Evolutionary conservation across 37 sponge, comb jelly and placozoan species (phyloP).

Genomic region (Bolinopsis microptera): DNA sequence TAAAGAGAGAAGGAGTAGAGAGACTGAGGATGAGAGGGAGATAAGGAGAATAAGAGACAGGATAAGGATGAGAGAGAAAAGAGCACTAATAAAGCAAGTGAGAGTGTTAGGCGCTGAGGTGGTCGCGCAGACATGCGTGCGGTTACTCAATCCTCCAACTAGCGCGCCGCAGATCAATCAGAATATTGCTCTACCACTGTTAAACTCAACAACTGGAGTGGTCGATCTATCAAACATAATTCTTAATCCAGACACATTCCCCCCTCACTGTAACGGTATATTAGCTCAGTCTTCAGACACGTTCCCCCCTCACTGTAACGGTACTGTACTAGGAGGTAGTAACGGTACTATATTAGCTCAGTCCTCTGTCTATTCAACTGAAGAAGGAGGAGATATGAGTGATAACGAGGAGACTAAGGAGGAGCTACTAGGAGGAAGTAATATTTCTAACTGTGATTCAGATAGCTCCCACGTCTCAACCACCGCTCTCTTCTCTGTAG

Average conservation of each 20-base stretch:
- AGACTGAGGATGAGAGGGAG: slow-evolving; percentile 44
- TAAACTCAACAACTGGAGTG: background rate
- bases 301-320: background rate
- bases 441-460: background rate
- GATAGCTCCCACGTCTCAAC: background rate
- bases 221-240: background rate
- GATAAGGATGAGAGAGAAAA: slow-evolving; percentile 52
- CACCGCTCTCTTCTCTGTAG: slow-evolving; percentile 7
- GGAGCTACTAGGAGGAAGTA: background rate
- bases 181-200: background rate
- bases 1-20: background rate
- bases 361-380: background rate
- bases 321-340: background rate
- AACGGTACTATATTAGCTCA: background rate
- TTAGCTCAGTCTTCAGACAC: background rate
- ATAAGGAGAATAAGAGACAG: slow-evolving; percentile 34
- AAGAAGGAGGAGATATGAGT: background rate
- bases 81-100: slow-evolving; percentile 51
- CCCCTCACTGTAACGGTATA: background rate
- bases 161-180: background rate
- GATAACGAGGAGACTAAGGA: background rate
- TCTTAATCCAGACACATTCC: background rate
- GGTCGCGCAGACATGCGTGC: slow-evolving; percentile 31
- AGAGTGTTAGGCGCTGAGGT: background rate
- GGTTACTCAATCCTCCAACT: background rate